Evolutionary conservation across 2,113 vertebrate species (phyloP).

Genomic region (Suncus etruscus): DNA sequence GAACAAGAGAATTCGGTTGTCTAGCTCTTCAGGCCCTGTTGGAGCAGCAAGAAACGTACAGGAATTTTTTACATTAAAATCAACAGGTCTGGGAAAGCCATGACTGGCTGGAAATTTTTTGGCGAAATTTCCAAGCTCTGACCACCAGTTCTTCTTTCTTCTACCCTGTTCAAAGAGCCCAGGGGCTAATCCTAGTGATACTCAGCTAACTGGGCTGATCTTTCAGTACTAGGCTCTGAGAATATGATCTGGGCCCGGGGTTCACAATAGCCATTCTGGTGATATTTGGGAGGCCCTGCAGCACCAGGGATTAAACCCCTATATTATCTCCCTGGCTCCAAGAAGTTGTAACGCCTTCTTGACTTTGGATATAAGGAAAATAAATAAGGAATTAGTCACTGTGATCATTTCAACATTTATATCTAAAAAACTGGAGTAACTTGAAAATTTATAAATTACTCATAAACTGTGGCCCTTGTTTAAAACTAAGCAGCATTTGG

Average conservation of each 20-base stretch:
- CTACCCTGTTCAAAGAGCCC: background rate
- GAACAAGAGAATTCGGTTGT: background rate
- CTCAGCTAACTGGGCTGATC: no score
- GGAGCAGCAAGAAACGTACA: background rate
- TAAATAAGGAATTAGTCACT: constrained; percentile 52
- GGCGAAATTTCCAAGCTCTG: background rate
- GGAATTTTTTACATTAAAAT: background rate
- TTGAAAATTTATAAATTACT: constrained; percentile 61
- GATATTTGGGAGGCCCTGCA: no score
- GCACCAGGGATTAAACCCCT: no score
- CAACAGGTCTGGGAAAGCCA: background rate
- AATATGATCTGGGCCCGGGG: no score
- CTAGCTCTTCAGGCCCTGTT: background rate
- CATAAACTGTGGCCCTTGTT: constrained; percentile 55
- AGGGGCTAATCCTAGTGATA: no score
- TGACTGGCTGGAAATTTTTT: background rate
- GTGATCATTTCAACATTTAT: constrained; percentile 29
- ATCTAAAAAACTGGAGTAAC: constrained; percentile 58
- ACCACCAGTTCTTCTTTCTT: background rate
- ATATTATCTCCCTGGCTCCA: no score
- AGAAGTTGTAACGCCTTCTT: background rate
- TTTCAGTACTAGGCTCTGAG: no score
- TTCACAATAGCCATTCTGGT: no score
- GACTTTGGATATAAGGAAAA: background rate
- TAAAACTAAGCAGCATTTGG: constrained; percentile 56